Percentiles rank a stretch among this genome's conserved stretches.
phyloP scores from a whole-genome alignment of 1,140 invertebrate genomes.

The Mizuhopecten yessoensis region DNA sequence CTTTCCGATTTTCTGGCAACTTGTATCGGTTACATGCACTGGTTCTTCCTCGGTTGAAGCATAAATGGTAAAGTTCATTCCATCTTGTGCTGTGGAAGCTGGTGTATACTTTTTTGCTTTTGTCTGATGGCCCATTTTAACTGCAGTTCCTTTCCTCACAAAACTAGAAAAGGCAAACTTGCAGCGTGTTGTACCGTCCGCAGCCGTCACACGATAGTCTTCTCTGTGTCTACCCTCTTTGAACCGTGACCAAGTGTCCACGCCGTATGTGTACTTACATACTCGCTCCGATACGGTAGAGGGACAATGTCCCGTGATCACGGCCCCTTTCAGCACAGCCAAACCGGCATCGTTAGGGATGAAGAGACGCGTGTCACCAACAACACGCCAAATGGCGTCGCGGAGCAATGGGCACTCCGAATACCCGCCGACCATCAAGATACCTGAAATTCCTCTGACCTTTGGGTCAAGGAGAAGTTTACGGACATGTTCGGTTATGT shows the following conservation, averaged over 20 bases:
- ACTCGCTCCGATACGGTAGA: conserved; percentile 53
- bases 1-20: background rate
- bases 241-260: conserved; percentile 44
- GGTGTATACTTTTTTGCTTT: background rate
- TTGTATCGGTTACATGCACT: background rate
- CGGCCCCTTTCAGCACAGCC: no score
- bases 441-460: conserved; percentile 42
- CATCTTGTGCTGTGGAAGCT: background rate
- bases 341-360: conserved; percentile 67
- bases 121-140: background rate
- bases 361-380: conserved; percentile 52
- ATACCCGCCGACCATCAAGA: conserved; percentile 70
- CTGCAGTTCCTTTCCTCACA: background rate
- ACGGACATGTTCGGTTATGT: conserved; percentile 42
- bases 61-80: background rate
- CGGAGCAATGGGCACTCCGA: conserved; percentile 65
- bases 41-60: background rate
- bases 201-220: background rate
- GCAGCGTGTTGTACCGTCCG: background rate
- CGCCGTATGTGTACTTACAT: conserved; percentile 65
- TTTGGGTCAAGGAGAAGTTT: background rate
- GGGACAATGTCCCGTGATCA: conserved; percentile 63
- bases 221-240: conserved; percentile 79
- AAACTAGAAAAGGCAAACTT: background rate
- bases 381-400: conserved; percentile 47